Conservation (phyloP, 2,797 vertebrate genomes). For the Spondyliosoma cantharus region DNA sequence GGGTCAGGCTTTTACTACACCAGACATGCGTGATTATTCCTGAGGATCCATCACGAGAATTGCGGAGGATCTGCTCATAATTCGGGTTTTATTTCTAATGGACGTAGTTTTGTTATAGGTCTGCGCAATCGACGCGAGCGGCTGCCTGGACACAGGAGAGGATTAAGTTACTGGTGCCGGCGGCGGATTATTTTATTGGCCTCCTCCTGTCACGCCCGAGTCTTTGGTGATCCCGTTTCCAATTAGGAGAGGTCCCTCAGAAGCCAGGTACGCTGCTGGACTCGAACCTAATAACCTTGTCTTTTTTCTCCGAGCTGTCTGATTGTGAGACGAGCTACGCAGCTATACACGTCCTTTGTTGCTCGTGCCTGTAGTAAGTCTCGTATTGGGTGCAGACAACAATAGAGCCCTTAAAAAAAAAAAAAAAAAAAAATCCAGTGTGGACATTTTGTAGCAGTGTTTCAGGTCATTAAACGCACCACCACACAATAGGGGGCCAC, state of each 20-base stretch:
- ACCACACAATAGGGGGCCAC: background rate
- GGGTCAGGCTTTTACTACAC: conserved; percentile 40
- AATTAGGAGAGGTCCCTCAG: conserved; percentile 53
- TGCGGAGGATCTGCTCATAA: background rate
- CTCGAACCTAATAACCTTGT: background rate
- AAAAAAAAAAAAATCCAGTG: background rate
- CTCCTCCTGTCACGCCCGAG: conserved; percentile 70
- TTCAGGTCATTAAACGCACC: background rate
- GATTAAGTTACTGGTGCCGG: conserved; percentile 83
- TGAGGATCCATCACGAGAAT: background rate
- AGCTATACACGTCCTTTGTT: conserved; percentile 44
- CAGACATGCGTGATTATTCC: conserved; percentile 34
- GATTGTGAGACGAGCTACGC: conserved; percentile 7
- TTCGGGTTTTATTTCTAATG: conserved; percentile 23
- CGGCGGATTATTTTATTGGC: conserved; percentile 82
- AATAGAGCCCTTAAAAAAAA: conserved; percentile 13
- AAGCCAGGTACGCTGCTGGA: conserved; percentile 72
- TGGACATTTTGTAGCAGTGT: background rate
- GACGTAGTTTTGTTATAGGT: conserved; percentile 57
- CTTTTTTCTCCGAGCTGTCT: background rate
- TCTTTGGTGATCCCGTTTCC: conserved; percentile 56
- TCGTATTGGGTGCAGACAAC: conserved; percentile 35
- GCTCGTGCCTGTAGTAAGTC: conserved; percentile 14
- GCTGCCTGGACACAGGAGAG: conserved; percentile 72
- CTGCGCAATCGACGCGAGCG: conserved; percentile 62